A percentile compares a stretch with the other conserved stretches of the same genome.
phyloP scores from a whole-genome alignment of 2,888 invertebrate genomes.

The Adelphocoris suturalis region DNA sequence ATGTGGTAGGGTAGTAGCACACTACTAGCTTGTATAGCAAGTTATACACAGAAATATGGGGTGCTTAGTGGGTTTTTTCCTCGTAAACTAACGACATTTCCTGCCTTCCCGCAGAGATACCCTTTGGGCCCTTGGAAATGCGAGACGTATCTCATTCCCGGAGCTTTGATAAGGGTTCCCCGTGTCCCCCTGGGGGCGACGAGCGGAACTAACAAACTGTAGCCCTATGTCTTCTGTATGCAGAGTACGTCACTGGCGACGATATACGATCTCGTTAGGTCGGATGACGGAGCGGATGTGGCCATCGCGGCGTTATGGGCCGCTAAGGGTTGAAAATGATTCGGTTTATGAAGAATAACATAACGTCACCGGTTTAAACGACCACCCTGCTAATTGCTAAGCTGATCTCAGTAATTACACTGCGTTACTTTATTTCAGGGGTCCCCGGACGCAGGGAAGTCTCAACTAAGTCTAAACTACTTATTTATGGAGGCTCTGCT shows the following conservation, averaged over 20 bases:
- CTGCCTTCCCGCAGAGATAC: not conserved
- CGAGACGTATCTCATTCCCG: conserved; percentile 30
- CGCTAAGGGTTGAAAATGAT: not conserved
- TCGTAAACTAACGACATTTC: conserved; percentile 1
- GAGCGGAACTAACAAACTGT: conserved; percentile 24
- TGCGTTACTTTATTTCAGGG: too few relatives aligned
- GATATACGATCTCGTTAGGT: conserved; percentile 42
- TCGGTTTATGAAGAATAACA: not conserved
- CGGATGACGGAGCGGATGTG: not conserved
- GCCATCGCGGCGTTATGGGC: not conserved
- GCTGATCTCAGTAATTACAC: not conserved
- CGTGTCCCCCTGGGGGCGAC: conserved; percentile 1
- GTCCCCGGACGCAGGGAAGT: too few relatives aligned
- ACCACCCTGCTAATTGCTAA: not conserved
- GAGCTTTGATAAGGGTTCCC: conserved; percentile 30
- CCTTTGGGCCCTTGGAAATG: not conserved
- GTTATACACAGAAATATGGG: not conserved
- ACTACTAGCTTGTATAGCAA: too few relatives aligned
- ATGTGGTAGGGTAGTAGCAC: too few relatives aligned
- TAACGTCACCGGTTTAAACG: not conserved
- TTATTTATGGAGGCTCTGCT: too few relatives aligned
- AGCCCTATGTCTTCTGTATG: conserved; percentile 23
- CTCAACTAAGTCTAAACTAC: too few relatives aligned
- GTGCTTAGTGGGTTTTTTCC: not conserved
- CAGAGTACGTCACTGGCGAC: not conserved